phyloP scores from a whole-genome alignment of 2,113 vertebrate genomes.

The Aphyosemion australe region DNA sequence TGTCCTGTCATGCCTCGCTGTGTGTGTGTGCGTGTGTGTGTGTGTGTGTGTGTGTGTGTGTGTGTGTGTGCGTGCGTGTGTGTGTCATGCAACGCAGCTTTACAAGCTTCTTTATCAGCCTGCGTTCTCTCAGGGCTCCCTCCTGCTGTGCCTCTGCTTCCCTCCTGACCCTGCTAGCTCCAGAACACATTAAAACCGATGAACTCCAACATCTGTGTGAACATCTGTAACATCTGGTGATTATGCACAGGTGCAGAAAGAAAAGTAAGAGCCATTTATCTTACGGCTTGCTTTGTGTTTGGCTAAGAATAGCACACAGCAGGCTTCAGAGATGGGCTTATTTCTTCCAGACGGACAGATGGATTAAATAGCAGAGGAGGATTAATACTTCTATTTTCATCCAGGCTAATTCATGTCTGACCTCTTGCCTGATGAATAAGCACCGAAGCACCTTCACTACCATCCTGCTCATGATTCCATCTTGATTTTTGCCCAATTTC shows the following conservation, averaged over 20 bases:
- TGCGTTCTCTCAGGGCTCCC: constrained; percentile 48
- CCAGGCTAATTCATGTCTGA: constrained; percentile 37
- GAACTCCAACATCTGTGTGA: constrained; percentile 48
- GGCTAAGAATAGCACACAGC: constrained; percentile 61
- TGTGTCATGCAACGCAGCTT: constrained; percentile 57
- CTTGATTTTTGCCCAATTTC: too few relatives aligned
- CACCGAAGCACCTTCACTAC: too few relatives aligned
- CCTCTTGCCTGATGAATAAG: constrained; percentile 32
- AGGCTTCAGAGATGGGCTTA: constrained; percentile 40
- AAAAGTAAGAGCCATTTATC: constrained; percentile 40
- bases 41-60: constrained; percentile 53
- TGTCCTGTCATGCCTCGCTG: constrained; percentile 65
- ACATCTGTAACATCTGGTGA: constrained; percentile 10
- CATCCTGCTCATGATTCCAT: too few relatives aligned
- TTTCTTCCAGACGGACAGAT: constrained; percentile 53
- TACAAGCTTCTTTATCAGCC: constrained; percentile 71
- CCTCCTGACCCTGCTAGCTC: background rate
- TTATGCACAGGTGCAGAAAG: constrained; percentile 49
- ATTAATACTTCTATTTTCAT: constrained; percentile 65
- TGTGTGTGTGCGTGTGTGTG: constrained; percentile 63
- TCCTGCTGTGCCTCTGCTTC: constrained; percentile 38
- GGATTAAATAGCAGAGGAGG: constrained; percentile 61
- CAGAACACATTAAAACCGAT: background rate
- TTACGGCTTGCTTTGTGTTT: constrained; percentile 36
- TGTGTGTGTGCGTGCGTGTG: constrained; percentile 56